Evolutionary conservation across 2,888 invertebrate genomes (phyloP).

Genomic region (Nemoura dubitans): DNA sequence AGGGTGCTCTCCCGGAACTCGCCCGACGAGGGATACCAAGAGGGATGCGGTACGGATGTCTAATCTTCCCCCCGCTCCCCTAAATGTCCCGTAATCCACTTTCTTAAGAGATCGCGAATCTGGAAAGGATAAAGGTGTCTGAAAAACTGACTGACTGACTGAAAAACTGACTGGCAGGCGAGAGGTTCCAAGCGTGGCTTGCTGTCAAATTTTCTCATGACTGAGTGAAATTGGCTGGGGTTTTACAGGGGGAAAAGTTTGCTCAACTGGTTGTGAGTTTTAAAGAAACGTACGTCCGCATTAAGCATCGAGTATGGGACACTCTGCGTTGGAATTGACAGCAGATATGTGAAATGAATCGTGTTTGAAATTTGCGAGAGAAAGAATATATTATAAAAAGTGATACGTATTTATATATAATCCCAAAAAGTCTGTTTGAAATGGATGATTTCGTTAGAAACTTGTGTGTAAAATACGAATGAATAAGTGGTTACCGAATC

Average conservation of each 20-base stretch:
- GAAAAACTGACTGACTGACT: constrained; percentile 24
- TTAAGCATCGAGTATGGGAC: constrained; percentile 7
- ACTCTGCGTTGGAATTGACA: constrained; percentile 12
- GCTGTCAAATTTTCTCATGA: constrained; percentile 41
- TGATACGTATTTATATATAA: constrained; percentile 12
- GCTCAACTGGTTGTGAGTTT: constrained; percentile 40
- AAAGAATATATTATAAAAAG: constrained; percentile 3
- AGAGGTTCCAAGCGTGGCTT: constrained; percentile 18
- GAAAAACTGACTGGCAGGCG: constrained; percentile 37
- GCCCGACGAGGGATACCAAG: constrained; percentile 91
- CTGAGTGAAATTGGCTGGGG: constrained; percentile 40
- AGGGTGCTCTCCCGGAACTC: constrained; percentile 86
- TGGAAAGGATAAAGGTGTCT: constrained; percentile 26
- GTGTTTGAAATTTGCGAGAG: neutral
- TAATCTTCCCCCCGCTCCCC: constrained; percentile 59
- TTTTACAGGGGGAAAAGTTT: constrained; percentile 35
- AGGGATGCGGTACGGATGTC: constrained; percentile 92
- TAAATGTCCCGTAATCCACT: constrained; percentile 1
- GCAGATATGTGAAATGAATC: constrained; percentile 3
- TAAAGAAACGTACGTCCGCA: constrained; percentile 26
- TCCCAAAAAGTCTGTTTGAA: neutral
- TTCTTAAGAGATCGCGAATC: constrained; percentile 17
- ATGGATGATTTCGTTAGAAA: neutral
- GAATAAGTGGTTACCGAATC: neutral
- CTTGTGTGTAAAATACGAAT: neutral